A percentile compares a stretch with the other conserved stretches of the same genome.
Evolutionary conservation across 2,113 vertebrate genomes (phyloP).

Genomic region (Lasiurus cinereus): DNA sequence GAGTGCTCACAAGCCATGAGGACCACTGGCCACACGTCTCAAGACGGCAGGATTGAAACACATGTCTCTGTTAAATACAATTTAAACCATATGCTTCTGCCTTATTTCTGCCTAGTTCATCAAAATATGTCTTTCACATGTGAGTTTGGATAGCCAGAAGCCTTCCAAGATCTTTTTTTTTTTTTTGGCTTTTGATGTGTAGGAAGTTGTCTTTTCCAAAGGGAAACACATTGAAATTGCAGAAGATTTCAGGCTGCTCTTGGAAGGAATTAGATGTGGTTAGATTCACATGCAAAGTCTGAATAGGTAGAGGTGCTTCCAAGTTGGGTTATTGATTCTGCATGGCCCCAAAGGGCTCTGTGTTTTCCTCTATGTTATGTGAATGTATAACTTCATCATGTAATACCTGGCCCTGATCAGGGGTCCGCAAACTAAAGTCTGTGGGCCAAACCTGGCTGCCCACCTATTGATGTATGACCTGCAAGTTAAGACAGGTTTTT

Average conservation of each 20-base stretch:
- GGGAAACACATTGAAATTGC: constrained; percentile 26
- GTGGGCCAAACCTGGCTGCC: neutral
- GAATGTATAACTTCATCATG: neutral
- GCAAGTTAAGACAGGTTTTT: neutral
- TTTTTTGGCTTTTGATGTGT: neutral
- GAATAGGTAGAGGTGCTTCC: constrained; percentile 26
- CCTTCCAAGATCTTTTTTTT: constrained; percentile 28
- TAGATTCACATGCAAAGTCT: constrained; percentile 5
- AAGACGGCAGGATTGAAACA: constrained; percentile 45
- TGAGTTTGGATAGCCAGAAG: constrained; percentile 40
- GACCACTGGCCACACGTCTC: constrained; percentile 19
- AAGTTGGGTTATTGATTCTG: constrained; percentile 31
- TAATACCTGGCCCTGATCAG: neutral
- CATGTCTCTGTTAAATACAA: constrained; percentile 30
- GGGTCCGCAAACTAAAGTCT: neutral
- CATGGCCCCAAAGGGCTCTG: neutral
- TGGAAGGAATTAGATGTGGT: neutral
- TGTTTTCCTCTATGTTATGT: constrained; percentile 20
- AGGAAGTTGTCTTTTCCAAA: constrained; percentile 59
- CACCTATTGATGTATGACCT: neutral
- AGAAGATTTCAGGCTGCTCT: constrained; percentile 42
- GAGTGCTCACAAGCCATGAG: neutral
- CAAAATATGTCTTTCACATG: constrained; percentile 65
- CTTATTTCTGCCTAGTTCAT: constrained; percentile 61
- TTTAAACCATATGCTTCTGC: constrained; percentile 59